Conservation (phyloP, 2,888 invertebrate genomes). For the Abscondita cerata region DNA sequence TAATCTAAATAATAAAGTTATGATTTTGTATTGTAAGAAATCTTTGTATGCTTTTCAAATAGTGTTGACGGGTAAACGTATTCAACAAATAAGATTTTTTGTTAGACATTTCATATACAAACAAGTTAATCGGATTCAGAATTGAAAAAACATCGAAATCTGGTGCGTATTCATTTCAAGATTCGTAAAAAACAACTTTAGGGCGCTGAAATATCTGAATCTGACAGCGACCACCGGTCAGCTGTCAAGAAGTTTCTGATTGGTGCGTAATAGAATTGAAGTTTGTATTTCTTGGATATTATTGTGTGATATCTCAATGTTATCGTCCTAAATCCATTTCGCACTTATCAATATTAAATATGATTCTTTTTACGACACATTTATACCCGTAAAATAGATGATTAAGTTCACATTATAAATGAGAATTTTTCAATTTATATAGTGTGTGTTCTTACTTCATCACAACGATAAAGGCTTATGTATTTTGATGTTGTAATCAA, state of each 20-base stretch:
- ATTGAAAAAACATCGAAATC: slow-evolving; percentile 55
- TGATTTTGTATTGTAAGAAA: no score
- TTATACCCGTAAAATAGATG: no score
- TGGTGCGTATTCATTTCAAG: slow-evolving; percentile 47
- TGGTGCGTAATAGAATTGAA: slow-evolving; percentile 19
- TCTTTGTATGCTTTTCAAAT: no score
- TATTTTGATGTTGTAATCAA: no score
- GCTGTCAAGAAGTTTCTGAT: slow-evolving; percentile 48
- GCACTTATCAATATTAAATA: slow-evolving; percentile 1
- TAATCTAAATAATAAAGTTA: no score
- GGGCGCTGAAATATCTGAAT: slow-evolving; percentile 46
- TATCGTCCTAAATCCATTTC: slow-evolving; percentile 11
- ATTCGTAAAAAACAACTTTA: slow-evolving; percentile 30
- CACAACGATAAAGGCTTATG: no score
- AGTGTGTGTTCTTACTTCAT: no score
- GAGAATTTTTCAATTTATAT: no score
- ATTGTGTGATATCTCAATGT: slow-evolving; percentile 5
- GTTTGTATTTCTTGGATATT: slow-evolving; percentile 20
- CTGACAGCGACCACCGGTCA: slow-evolving; percentile 53
- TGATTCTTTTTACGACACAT: background rate
- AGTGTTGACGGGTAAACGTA: slow-evolving; percentile 7
- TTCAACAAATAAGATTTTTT: slow-evolving; percentile 40
- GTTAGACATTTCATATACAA: slow-evolving; percentile 51
- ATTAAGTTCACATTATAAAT: background rate
- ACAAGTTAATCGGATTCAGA: slow-evolving; percentile 55